These are phyloP conservation scores for Gisinianus flammeolus DNA, from an alignment of 2,888 invertebrate species.

Conservation along the genomic window DNA sequence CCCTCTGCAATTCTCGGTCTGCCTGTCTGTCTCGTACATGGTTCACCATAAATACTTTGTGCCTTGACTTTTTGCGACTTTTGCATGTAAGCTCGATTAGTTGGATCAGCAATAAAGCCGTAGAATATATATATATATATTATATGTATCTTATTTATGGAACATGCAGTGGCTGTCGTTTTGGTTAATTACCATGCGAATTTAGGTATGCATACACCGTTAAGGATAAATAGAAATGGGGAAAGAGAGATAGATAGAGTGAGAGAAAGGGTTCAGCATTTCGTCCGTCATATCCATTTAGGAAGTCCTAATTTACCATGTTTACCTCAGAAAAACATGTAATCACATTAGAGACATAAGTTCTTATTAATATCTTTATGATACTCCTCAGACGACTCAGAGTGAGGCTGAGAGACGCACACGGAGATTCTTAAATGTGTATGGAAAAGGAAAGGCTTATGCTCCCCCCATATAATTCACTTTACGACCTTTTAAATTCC, in stretches of 20 bases:
- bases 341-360: constrained; percentile 35
- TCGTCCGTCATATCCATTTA: background rate
- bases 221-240: too few relatives aligned
- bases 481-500: background rate
- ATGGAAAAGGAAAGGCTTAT: too few relatives aligned
- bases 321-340: constrained; percentile 15
- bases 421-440: too few relatives aligned
- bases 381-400: background rate
- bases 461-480: too few relatives aligned
- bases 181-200: background rate
- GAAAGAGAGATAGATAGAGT: too few relatives aligned
- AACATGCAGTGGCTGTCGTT: constrained; percentile 3
- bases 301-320: constrained; percentile 14
- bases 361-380: constrained; percentile 11
- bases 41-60: too few relatives aligned
- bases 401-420: background rate
- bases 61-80: too few relatives aligned
- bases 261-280: background rate
- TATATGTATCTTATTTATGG: background rate
- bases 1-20: too few relatives aligned
- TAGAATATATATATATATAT: background rate
- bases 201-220: too few relatives aligned
- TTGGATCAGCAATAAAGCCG: too few relatives aligned
- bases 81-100: too few relatives aligned
- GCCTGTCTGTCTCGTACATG: too few relatives aligned